A percentile compares a stretch with the other conserved stretches of the same genome.
Evolutionary conservation across 2,797 vertebrate species (phyloP).

Genomic region (Anisognathus igniventris): DNA sequence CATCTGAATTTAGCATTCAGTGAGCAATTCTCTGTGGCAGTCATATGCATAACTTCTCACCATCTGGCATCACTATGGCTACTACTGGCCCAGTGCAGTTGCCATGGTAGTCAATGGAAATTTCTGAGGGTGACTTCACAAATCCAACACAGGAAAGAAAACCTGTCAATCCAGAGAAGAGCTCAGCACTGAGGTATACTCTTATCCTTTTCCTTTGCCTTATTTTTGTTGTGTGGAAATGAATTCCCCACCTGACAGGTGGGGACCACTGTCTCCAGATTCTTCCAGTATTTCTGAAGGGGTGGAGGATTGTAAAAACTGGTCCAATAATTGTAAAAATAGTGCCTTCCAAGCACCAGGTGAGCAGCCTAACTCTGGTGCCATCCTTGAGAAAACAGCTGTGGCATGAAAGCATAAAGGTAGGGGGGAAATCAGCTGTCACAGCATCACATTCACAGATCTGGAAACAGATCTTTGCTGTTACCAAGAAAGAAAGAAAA

Average conservation of each 20-base stretch:
- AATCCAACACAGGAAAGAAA: background rate
- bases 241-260: background rate
- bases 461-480: background rate
- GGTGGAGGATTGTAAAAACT: background rate
- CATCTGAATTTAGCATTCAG: background rate
- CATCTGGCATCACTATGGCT: conserved; percentile 33
- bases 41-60: conserved; percentile 1
- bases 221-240: background rate
- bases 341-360: background rate
- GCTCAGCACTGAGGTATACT: background rate
- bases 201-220: background rate
- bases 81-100: conserved; percentile 10
- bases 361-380: background rate
- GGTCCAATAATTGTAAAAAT: background rate
- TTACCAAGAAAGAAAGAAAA: background rate
- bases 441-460: background rate
- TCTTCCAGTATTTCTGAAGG: background rate
- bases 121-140: background rate
- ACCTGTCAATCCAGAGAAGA: background rate
- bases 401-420: background rate
- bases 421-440: background rate
- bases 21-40: background rate
- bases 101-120: conserved; percentile 15
- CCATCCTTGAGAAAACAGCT: background rate
- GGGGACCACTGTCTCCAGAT: background rate